Percentiles rank a stretch among this genome's conserved stretches.
phyloP scores from a whole-genome alignment of 2,113 vertebrate species.

The Merops nubicus region DNA sequence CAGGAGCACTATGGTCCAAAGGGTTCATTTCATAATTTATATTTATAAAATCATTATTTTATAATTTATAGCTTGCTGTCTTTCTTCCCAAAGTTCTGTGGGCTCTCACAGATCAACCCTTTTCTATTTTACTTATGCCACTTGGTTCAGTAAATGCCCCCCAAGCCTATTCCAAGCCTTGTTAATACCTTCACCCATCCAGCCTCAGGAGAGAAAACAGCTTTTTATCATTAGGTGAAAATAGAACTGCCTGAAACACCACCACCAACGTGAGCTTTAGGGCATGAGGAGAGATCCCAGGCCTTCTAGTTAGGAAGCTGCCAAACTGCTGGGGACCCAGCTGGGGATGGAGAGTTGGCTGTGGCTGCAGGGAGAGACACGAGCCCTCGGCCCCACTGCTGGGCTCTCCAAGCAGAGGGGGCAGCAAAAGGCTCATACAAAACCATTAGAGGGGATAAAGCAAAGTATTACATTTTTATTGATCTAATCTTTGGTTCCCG shows the following conservation, averaged over 20 bases:
- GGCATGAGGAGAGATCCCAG: constrained; percentile 36
- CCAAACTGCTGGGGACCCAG: constrained; percentile 25
- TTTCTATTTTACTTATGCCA: background rate
- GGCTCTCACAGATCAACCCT: background rate
- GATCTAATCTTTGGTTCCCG: constrained; percentile 78
- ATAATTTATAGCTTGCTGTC: constrained; percentile 33
- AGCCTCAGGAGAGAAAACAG: constrained; percentile 30
- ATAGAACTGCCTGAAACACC: constrained; percentile 70
- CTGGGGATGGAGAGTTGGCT: constrained; percentile 29
- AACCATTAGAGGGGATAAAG: constrained; percentile 72
- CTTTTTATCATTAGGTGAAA: constrained; percentile 65
- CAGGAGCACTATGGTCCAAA: background rate
- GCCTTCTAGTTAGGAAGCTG: constrained; percentile 54
- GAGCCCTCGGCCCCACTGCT: background rate
- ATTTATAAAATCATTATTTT: too few relatives aligned
- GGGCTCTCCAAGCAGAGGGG: constrained; percentile 27
- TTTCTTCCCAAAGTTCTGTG: background rate
- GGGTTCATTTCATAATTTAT: constrained; percentile 43
- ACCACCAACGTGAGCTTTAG: constrained; percentile 60
- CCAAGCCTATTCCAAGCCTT: background rate
- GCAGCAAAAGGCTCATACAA: constrained; percentile 27
- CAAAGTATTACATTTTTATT: constrained; percentile 77
- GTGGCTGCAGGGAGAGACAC: background rate
- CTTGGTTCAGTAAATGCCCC: background rate
- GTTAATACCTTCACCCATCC: constrained; percentile 12